A percentile compares a stretch with the other conserved stretches of the same genome.
Evolutionary conservation across 2,888 invertebrate species (phyloP).

Genomic region (Venusia cambrica): DNA sequence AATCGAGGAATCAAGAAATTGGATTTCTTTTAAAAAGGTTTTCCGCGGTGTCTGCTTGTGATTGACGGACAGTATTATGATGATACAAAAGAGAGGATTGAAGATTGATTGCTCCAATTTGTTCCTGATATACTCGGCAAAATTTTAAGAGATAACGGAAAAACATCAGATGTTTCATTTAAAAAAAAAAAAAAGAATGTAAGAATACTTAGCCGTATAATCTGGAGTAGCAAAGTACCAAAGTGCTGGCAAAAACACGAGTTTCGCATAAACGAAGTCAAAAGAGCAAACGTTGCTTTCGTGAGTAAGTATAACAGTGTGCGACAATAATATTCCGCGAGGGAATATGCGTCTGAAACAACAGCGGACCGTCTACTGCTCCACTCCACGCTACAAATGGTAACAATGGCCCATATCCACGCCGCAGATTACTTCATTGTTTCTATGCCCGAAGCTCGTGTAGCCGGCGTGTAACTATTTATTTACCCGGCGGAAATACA

Average conservation of each 20-base stretch:
- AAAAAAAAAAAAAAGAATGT: too few species aligned
- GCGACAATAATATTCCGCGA: constrained; percentile 39
- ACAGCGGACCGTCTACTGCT: constrained; percentile 33
- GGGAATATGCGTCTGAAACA: constrained; percentile 43
- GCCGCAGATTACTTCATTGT: constrained; percentile 9
- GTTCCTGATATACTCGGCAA: constrained; percentile 7
- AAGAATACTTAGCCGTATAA: too few species aligned
- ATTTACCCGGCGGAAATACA: constrained; percentile 27
- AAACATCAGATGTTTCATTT: too few species aligned
- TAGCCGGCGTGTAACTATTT: too few species aligned
- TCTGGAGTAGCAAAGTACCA: constrained; percentile 29
- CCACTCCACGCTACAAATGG: constrained; percentile 31
- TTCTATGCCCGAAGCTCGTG: constrained; percentile 11
- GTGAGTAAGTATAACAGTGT: constrained; percentile 33
- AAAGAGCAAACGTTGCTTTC: constrained; percentile 34
- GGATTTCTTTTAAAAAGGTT: constrained; percentile 36
- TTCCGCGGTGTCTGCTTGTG: constrained; percentile 31
- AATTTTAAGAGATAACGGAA: too few species aligned
- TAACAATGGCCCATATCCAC: constrained; percentile 17
- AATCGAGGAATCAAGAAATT: constrained; percentile 38
- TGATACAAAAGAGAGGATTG: constrained; percentile 12
- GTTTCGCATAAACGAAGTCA: constrained; percentile 35
- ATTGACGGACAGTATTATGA: constrained; percentile 24
- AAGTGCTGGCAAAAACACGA: constrained; percentile 33
- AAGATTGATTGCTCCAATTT: constrained; percentile 1